Evolutionary conservation across 2,797 vertebrate genomes (phyloP).

Genomic region (Rhinophrynus dorsalis): DNA sequence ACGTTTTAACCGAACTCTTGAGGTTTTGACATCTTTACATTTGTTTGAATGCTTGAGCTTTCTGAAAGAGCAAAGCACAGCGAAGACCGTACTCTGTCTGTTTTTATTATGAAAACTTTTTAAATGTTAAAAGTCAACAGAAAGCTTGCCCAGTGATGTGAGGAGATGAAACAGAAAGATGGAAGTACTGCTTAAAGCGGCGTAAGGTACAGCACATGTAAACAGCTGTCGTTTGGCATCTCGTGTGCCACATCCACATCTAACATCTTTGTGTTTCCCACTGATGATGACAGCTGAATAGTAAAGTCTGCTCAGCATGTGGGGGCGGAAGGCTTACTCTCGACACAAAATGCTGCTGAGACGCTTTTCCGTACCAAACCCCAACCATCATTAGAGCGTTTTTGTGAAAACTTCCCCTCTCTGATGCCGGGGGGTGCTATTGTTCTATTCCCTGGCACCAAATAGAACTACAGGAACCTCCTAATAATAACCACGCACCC

Average conservation of each 20-base stretch:
- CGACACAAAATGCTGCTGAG: background rate
- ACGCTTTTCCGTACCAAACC: background rate
- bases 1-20: background rate
- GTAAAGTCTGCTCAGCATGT: constrained; percentile 38
- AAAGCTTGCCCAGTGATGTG: constrained; percentile 5
- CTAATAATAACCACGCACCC: no score
- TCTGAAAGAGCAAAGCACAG: background rate
- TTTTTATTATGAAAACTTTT: constrained; percentile 14
- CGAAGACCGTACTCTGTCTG: background rate
- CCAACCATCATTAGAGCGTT: background rate
- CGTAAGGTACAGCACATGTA: constrained; percentile 26
- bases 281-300: constrained; percentile 30
- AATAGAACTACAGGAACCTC: no score
- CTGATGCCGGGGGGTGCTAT: background rate
- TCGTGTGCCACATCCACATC: constrained; percentile 12
- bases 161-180: constrained; percentile 17
- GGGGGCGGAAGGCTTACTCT: constrained; percentile 23
- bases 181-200: constrained; percentile 10
- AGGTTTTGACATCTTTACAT: background rate
- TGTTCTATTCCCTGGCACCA: background rate
- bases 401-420: background rate
- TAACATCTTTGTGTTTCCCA: constrained; percentile 33
- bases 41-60: background rate
- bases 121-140: constrained; percentile 35
- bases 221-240: constrained; percentile 42